phyloP scores from a whole-genome alignment of 2,888 invertebrate genomes.

The Temnothorax rugatulus region DNA sequence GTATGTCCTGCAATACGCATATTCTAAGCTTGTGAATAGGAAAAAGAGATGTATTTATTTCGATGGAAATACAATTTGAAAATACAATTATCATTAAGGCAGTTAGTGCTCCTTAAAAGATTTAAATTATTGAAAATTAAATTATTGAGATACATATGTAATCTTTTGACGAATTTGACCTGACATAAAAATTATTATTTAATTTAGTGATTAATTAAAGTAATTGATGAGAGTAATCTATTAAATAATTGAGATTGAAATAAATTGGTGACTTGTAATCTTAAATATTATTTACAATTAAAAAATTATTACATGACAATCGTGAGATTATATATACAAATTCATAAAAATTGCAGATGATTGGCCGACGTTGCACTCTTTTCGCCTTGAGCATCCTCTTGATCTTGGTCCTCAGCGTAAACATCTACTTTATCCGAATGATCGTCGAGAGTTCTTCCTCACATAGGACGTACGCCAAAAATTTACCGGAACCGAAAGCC shows the following conservation, averaged over 20 bases:
- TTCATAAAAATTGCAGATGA: constrained; percentile 79
- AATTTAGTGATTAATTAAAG: too few species aligned
- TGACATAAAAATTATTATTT: background rate
- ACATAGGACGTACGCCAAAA: constrained; percentile 72
- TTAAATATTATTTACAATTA: background rate
- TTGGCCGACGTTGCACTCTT: constrained; percentile 83
- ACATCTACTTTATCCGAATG: constrained; percentile 84
- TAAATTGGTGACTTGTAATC: background rate
- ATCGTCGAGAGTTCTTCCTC: constrained; percentile 83
- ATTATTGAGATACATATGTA: background rate
- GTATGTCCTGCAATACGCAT: background rate
- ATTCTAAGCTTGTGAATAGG: background rate
- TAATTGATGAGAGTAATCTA: background rate
- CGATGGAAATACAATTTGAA: background rate
- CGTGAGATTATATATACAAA: background rate
- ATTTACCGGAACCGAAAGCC: constrained; percentile 72
- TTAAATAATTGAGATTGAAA: background rate
- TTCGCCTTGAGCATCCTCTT: constrained; percentile 83
- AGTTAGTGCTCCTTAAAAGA: background rate
- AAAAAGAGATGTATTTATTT: background rate
- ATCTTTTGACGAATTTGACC: background rate
- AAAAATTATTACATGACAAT: constrained; percentile 7
- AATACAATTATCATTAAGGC: background rate
- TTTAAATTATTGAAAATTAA: background rate
- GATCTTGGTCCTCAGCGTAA: constrained; percentile 83